Percentiles rank a stretch among this genome's conserved stretches.
Conservation (phyloP, 2,888 invertebrate species). For the Dryadula phaetusa region DNA sequence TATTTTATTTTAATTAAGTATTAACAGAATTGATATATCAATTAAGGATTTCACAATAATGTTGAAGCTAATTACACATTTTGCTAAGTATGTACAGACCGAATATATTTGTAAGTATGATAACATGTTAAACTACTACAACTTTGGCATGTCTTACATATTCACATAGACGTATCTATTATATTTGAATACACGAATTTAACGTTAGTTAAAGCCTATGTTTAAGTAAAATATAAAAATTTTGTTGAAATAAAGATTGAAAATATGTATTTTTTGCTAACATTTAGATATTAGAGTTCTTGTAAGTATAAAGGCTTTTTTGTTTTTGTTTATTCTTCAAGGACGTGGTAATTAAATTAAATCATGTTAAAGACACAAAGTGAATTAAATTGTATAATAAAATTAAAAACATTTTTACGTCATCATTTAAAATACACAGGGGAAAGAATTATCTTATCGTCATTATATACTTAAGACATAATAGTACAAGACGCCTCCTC, state of each 20-base stretch:
- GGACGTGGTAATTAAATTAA: no score
- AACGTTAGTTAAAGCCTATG: no score
- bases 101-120: neutral
- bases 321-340: neutral
- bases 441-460: no score
- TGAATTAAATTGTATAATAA: no score
- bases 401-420: no score
- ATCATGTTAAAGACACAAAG: no score
- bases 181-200: no score
- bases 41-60: neutral
- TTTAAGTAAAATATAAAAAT: no score
- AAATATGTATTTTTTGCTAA: neutral
- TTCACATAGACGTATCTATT: neutral
- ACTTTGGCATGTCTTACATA: neutral
- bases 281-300: neutral
- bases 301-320: neutral
- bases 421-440: no score
- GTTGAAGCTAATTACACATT: slow-evolving; percentile 9
- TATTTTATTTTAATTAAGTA: neutral
- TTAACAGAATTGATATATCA: slow-evolving; percentile 6
- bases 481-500: no score
- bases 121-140: neutral
- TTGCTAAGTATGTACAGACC: slow-evolving; percentile 2
- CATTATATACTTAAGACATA: no score
- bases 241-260: no score